phyloP scores from a whole-genome alignment of 2,888 invertebrate species.

The Pristionchus arcanus region DNA sequence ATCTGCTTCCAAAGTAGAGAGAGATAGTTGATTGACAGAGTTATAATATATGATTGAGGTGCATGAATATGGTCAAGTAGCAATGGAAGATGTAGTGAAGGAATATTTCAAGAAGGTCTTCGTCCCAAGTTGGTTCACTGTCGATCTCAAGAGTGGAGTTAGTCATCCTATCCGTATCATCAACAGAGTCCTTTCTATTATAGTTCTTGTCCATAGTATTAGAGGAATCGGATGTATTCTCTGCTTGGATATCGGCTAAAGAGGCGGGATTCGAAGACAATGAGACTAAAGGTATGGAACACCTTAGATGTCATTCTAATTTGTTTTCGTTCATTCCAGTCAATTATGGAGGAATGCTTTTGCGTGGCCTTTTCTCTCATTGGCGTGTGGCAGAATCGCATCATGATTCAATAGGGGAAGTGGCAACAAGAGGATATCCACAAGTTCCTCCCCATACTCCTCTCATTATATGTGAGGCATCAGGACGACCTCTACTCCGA shows the following conservation, averaged over 20 bases:
- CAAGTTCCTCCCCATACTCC: conserved; percentile 96
- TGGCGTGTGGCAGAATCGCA: conserved; percentile 84
- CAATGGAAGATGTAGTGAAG: conserved; percentile 90
- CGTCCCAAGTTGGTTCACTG: conserved; percentile 99
- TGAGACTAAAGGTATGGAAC: conserved; percentile 84
- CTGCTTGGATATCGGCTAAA: conserved; percentile 97
- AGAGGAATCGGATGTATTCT: conserved; percentile 97
- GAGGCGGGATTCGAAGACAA: conserved; percentile 90
- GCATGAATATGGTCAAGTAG: conserved; percentile 52
- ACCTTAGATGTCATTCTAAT: not conserved
- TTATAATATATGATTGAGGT: not conserved
- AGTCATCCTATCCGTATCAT: conserved; percentile 76
- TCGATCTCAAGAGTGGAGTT: conserved; percentile 97
- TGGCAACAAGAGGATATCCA: conserved; percentile 82
- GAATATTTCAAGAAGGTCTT: conserved; percentile 93
- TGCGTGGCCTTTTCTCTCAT: conserved; percentile 95
- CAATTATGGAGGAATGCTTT: conserved; percentile 93
- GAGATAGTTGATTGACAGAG: not conserved
- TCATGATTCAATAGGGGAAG: conserved; percentile 48
- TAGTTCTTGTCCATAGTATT: conserved; percentile 80
- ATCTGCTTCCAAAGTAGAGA: conserved; percentile 63
- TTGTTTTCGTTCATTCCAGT: conserved; percentile 82
- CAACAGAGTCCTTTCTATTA: not conserved
- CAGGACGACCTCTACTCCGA: conserved; percentile 94
- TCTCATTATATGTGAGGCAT: conserved; percentile 95